Base-by-base conservation (phyloP, 35 echinoderm and acorn worm genomes). In the Diadema setosum region DNA sequence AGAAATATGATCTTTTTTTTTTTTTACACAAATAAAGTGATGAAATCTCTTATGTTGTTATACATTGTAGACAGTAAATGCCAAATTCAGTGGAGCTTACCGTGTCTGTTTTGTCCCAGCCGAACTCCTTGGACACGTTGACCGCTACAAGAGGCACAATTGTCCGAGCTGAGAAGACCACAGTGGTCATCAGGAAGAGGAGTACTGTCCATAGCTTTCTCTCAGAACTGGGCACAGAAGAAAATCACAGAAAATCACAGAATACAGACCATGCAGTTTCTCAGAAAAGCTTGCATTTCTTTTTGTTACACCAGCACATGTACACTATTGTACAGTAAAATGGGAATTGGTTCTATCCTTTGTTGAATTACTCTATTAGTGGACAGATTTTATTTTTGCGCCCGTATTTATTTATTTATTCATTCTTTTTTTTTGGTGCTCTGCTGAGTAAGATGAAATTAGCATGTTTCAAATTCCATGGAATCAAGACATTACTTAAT, bases 91-190 rank as follows among this genome's bases (percentile, higher is more conserved):
- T 1, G 5, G 2, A 33, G 67, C 84, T 89, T 93, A 97, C 95
- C 60, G 88, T 88, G 45, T 97, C 87, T n/a, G 91, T 85, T 81
- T 97, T 97, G 83, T 97, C 91, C 95, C 95, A 97, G 26, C 48
- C 64, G 48, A 97, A 97, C 49, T 97, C 95, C 7, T 82, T 82
- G 23, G 91, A 83, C 5, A 97, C 55, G 39, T 82, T 76, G 20
- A 97, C 95, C 15, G 91, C 95, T 37, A 84, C 88, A 4, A 97
- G 50, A 7, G 95, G 95, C 41, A 97, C 42, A 23, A 93, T 91
- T 1, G 91, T 97, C 45, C 95, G 83, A 21, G 87, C 83, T 11
- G 95, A 88, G 87, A 83, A 97, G 0, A 93, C 46, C 29, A 94
- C 41, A 16, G 85, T 88, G 39, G 91, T 91, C 61, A 88, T 92